Base-by-base conservation (phyloP, 2,113 vertebrate species). In the Muntiacus reevesi region DNA sequence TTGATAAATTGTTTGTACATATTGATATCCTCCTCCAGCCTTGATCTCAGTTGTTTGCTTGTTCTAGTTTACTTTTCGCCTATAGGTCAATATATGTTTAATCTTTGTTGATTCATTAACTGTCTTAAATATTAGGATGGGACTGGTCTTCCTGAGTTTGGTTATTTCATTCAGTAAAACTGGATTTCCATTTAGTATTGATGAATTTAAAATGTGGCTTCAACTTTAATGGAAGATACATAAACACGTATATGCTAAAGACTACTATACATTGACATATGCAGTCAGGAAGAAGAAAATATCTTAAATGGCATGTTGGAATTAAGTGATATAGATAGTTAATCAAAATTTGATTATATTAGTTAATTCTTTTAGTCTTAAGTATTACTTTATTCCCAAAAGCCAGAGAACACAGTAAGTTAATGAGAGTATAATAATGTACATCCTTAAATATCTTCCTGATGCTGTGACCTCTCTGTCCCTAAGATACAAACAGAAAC, bases 291-390 rank as follows among this genome's bases (percentile, higher is more conserved):
- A 91, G 45, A 95, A 30, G 21, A 79, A 91, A 45, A 82, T 71
- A 71, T 78, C 60, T 95, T 81, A 23, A 13, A 67, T 36, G 82
- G 23, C 28, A 90, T 74, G n/a, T 94, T 96, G 52, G 17, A 96
- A 95, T 96, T 85, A 89, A 84, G 17, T 60, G 84, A 84, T 52
- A 59, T 14, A 76, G 47, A 47, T 76, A 95, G n/a, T 83, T 96
- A 92, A 93, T 82, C 43, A 97, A 95, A 87, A 90, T 64, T 50
- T 90, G 43, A 92, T 81, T 87, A 47, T n/a, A 89, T 83, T 97
- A 97, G 82, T 95, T 91, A 95, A 97, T 90, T 92, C 52, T 84
- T 67, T 97, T 95, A 81, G 81, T 92, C 64, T 98, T 96, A 97
- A 96, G 47, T 96, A 94, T 92, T 91, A 86, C 54, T 97, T 97